Conservation (phyloP, 2,888 invertebrate genomes). For the Mesochorus sp. region DNA sequence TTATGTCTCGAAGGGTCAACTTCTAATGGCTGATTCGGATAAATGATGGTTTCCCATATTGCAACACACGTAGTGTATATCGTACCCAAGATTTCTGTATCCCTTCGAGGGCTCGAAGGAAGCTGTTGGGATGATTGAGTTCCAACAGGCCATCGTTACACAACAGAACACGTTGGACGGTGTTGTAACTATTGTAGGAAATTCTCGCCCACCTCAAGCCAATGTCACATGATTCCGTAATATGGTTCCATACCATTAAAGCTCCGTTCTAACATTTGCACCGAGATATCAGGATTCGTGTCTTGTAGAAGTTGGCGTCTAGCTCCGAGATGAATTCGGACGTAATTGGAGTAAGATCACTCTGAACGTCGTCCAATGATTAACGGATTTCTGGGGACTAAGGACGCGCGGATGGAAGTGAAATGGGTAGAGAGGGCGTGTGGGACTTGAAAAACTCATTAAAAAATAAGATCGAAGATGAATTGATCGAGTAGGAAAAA, state of each 20-base stretch:
- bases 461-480: slow-evolving; percentile 3
- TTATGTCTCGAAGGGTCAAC: too few relatives aligned
- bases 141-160: slow-evolving; percentile 18
- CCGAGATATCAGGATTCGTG: too few relatives aligned
- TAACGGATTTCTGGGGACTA: too few relatives aligned
- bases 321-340: too few relatives aligned
- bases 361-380: too few relatives aligned
- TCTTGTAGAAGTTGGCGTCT: neutral
- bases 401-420: too few relatives aligned
- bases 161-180: slow-evolving; percentile 12
- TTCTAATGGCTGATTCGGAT: neutral
- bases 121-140: slow-evolving; percentile 31
- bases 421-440: too few relatives aligned
- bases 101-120: neutral
- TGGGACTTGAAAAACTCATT: too few relatives aligned
- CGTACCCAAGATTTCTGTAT: too few relatives aligned
- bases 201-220: neutral
- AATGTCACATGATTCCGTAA: neutral
- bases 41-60: slow-evolving; percentile 1
- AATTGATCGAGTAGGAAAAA: slow-evolving; percentile 18
- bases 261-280: too few relatives aligned
- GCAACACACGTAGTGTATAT: too few relatives aligned
- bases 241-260: neutral
- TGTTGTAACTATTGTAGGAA: neutral
- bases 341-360: too few relatives aligned